Evolutionary conservation across 2,797 vertebrate genomes (phyloP).

Genomic region (Takifugu ocellatus): DNA sequence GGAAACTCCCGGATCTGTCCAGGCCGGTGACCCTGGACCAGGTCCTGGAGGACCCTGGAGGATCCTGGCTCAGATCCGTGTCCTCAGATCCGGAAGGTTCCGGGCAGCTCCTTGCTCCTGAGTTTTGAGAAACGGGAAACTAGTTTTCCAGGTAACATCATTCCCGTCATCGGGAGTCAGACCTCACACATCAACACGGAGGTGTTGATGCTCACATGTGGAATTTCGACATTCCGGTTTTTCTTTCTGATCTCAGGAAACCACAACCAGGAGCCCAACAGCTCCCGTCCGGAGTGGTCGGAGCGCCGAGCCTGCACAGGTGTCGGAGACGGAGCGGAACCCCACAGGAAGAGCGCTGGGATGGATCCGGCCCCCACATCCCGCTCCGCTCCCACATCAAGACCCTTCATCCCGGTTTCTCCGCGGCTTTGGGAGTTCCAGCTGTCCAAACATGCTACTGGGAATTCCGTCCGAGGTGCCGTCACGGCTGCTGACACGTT

Average conservation of each 20-base stretch:
- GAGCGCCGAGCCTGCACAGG: slow-evolving; percentile 20
- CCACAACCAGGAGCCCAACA: slow-evolving; percentile 11
- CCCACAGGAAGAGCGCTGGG: slow-evolving; percentile 48
- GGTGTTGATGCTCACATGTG: neutral
- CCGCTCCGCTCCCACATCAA: slow-evolving; percentile 24
- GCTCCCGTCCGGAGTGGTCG: too few species aligned
- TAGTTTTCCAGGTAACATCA: too few species aligned
- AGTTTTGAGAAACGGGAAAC: too few species aligned
- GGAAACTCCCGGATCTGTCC: too few species aligned
- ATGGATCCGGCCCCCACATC: too few species aligned
- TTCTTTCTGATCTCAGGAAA: slow-evolving; percentile 45
- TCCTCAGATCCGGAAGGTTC: too few species aligned
- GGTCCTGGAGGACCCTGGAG: too few species aligned
- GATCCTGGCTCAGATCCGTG: too few species aligned
- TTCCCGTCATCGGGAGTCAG: too few species aligned
- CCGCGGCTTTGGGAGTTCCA: slow-evolving; percentile 50
- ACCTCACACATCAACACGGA: too few species aligned
- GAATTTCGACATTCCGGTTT: slow-evolving; percentile 21
- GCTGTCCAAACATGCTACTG: slow-evolving; percentile 68
- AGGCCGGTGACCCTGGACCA: too few species aligned
- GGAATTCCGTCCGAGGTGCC: slow-evolving; percentile 37
- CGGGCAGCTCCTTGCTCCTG: too few species aligned
- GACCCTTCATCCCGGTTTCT: slow-evolving; percentile 44
- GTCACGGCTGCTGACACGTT: slow-evolving; percentile 24
- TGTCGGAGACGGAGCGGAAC: slow-evolving; percentile 47